Base-by-base conservation (phyloP, 2,888 invertebrate genomes). In the Odontocolon sp. region DNA sequence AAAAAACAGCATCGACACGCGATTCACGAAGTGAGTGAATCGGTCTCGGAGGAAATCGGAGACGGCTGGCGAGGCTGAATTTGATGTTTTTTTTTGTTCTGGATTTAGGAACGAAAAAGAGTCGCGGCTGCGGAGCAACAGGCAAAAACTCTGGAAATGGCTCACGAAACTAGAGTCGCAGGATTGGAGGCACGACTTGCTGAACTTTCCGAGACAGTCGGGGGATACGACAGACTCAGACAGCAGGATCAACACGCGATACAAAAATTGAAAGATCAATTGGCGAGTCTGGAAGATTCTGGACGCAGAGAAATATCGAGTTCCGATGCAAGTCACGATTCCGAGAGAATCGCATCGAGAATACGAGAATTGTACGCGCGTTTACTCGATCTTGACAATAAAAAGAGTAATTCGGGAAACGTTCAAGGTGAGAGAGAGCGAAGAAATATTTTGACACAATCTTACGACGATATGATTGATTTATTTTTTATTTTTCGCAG, bases 131-230 rank as follows among this genome's bases (percentile, higher is more conserved):
- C 95, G 0, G 96, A 96, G 84, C 94, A 95, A 72, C 93, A 94
- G 14, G 94, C 95, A 0, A 92, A 93, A 57, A 92, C 93, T 79
- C 91, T 94, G 36, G 94, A 94, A 72, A 93, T 93, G 0, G 91
- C 94, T 1, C 95, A 96, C 81, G 97, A 97, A 87, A 94, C 95
- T 68, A 91, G 96, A 74, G 96, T 96, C 0, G 94, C 94, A 0
- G 92, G 94, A 56, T 91, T 97, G 59, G 97, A 97, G 89, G 92
- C 93, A 2, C 93, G 94, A 78, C 89, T 97, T 14, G 95, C 96
- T 0, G 96, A 97, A 85, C 90, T 97, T 26, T 96, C 96, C 0
- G 93, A 94, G 67, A 95, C 94, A 0, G 94, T 97, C 2, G 96
- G 96, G 0, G 93, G 93, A 76, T 96, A 96, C 84, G 96, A 97